Evolutionary conservation across 2,113 vertebrate species (phyloP).

Genomic region (Sphaerodactylus townsendi): DNA sequence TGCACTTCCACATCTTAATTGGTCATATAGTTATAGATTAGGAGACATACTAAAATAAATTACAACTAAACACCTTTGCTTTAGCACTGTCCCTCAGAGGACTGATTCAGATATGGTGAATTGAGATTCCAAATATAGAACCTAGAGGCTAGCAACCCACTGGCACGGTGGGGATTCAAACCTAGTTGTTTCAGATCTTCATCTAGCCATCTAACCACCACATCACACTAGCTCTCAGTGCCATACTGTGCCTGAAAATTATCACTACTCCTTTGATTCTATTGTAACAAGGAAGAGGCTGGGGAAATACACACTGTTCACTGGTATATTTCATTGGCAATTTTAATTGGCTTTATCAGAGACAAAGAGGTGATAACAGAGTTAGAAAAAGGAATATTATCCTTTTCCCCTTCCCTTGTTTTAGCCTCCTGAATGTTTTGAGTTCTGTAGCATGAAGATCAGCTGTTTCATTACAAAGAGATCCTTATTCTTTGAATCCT

Average conservation of each 20-base stretch:
- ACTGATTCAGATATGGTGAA: conserved; percentile 15
- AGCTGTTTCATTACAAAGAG: conserved; percentile 4
- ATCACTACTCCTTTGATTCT: background rate
- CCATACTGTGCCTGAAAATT: background rate
- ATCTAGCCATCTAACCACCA: too few relatives aligned
- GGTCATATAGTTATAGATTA: background rate
- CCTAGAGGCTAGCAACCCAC: background rate
- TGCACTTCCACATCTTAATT: background rate
- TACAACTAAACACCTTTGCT: background rate
- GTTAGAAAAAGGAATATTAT: conserved; percentile 33
- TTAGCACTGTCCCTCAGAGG: background rate
- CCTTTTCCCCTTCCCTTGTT: background rate
- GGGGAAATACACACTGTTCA: conserved; percentile 21
- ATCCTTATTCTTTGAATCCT: background rate
- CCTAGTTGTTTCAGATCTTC: too few relatives aligned
- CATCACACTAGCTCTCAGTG: too few relatives aligned
- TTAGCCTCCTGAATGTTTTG: background rate
- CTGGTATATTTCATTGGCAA: conserved; percentile 10
- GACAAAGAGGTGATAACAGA: conserved; percentile 28
- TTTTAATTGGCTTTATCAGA: conserved; percentile 51
- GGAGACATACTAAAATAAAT: background rate
- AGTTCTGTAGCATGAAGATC: conserved; percentile 7
- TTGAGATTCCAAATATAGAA: conserved; percentile 7
- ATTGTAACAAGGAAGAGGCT: conserved; percentile 43
- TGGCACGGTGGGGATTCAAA: too few relatives aligned